Evolutionary conservation across 2,113 vertebrate species (phyloP), one percentile per base, ranked within the genome.

Genomic region (Neopipo cinnamomea): DNA sequence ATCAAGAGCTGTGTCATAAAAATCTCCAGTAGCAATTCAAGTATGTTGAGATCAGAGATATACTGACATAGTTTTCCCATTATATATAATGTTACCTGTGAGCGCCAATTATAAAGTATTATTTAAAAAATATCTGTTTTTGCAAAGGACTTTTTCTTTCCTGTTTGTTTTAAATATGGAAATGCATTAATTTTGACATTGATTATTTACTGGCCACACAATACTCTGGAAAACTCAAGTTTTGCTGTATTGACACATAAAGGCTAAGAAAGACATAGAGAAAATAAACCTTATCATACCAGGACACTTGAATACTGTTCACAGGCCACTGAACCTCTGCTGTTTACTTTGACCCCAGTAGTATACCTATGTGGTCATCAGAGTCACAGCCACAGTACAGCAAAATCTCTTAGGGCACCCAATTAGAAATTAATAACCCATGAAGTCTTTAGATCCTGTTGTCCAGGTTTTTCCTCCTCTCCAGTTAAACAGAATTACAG

Each of bases 211-310:
- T 46, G 55, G 28, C 41, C 0, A 3, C 59, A 44, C 7, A 66
- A 37, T 68, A 81, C 41, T 7, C 6, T 4, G 37, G 58, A 68
- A 72, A 95, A 59, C 14, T 61, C 12, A 68, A 44, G 49, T 49
- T 95, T 75, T 12, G 8, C 58, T 44, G 4, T 23, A 80, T 28
- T 63, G 73, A 31, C 41, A 81, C 35, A 39, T 18, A 61, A 79
- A 76, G n/a, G 39, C 53, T 14, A 65, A 89, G 77, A 82, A 96
- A 95, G 89, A 85, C 84, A 93, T 77, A 76, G 53, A 82, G n/a
- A 88, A 89, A 87, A 73, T 30, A 55, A 73, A 82, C 18, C 28
- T 79, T 12, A 35, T 75, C 39, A 37, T 27, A 56, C 4, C 17
- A 76, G 46, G 49, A 62, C 62, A 61, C 22, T 27, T 20, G 2